A percentile compares a stretch with the other conserved stretches of the same genome.
Conservation (phyloP, 2,113 vertebrate genomes). For the Vulpes lagopus region DNA sequence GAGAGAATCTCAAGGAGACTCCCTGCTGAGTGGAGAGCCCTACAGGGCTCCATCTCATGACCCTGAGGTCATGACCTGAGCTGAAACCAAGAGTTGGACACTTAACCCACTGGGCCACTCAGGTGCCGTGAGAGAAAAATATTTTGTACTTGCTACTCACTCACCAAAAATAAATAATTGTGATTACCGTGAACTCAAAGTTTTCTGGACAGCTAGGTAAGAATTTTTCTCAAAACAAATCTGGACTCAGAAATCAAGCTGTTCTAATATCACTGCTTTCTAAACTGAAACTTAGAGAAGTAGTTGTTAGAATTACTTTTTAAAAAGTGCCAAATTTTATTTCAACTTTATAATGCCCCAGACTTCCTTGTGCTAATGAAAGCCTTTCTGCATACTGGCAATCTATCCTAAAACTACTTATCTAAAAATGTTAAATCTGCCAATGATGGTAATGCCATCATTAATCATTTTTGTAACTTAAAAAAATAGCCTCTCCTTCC, state of each 20-base stretch:
- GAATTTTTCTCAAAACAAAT: conserved; percentile 8
- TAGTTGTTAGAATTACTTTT: background rate
- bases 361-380: background rate
- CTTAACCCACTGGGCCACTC: background rate
- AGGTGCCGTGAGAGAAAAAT: background rate
- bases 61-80: too few relatives aligned
- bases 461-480: conserved; percentile 4
- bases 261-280: background rate
- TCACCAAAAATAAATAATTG: background rate
- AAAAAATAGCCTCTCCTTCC: background rate
- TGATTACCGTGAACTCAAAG: background rate
- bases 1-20: too few relatives aligned
- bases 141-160: background rate
- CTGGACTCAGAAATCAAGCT: background rate
- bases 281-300: background rate
- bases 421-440: background rate
- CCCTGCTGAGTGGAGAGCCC: too few relatives aligned
- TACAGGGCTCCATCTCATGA: too few relatives aligned
- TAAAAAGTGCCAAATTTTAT: background rate
- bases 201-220: background rate
- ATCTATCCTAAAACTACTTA: background rate
- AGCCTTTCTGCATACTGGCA: background rate
- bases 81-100: too few relatives aligned
- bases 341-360: background rate
- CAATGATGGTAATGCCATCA: background rate